phyloP scores from a whole-genome alignment of 2,113 vertebrate genomes.

The Toxostoma redivivum region DNA sequence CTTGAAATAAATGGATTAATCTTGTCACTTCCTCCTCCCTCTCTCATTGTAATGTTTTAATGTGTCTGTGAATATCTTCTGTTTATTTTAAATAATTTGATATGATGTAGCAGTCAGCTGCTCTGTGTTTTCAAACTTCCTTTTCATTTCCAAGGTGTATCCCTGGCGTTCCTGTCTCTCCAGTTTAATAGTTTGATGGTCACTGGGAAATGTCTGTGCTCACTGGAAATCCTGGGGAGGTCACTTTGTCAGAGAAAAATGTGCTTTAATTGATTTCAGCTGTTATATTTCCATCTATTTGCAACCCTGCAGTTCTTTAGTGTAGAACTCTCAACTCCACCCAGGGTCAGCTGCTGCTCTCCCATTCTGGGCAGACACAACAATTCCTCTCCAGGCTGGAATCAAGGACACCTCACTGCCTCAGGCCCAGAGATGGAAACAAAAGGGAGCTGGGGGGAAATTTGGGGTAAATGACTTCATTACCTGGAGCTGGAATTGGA shows the following conservation, averaged over 20 bases:
- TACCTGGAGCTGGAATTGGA: not conserved
- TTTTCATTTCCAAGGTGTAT: not conserved
- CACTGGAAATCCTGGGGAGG: rapidly evolving
- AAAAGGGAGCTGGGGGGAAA: not conserved
- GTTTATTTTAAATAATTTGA: not conserved
- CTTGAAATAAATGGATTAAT: not conserved
- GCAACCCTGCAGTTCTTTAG: not conserved
- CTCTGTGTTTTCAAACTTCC: not conserved
- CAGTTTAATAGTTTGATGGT: not conserved
- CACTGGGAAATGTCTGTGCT: not conserved
- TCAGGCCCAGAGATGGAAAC: not conserved
- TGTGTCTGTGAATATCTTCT: not conserved
- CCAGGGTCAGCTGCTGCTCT: not conserved
- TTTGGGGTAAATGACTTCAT: not conserved
- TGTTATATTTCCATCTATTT: not conserved
- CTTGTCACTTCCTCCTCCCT: not conserved
- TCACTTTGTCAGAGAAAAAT: not conserved
- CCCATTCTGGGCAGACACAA: not conserved
- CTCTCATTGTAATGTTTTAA: not conserved
- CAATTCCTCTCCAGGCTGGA: not conserved
- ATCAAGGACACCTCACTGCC: not conserved
- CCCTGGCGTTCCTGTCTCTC: not conserved
- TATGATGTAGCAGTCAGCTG: rapidly evolving
- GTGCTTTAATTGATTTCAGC: not conserved
- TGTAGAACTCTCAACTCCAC: not conserved